Base-by-base conservation (phyloP, 2,797 vertebrate genomes). In the Parauchenoglanis ngamensis region DNA sequence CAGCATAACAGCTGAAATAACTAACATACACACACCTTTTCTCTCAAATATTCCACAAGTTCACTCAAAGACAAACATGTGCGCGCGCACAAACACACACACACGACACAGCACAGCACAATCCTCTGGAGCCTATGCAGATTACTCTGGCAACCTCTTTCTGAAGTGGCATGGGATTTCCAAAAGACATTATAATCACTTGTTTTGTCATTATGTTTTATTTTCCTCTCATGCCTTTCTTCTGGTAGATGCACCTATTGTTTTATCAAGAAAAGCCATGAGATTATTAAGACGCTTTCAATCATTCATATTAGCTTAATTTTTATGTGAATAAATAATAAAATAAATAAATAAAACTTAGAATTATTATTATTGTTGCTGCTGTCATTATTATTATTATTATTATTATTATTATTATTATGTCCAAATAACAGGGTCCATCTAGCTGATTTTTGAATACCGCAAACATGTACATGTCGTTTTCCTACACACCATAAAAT, bases 1-100 rank as follows among this genome's bases (percentile, higher is more conserved):
- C 63, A 68, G 46, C 44, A 65, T 46, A 70, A 68, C 65, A 61
- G 61, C 54, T 31, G 59, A 88, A 86, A 68, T 83, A 78, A 86
- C 40, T 85, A 28, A 84, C 44, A 61, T 85, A 21, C 44, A 70
- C 13, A 85, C 23, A 31, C 77, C 59, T 46, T 70, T 57, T 72
- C 28, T 59, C 21, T 56, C 17, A 56, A 52, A 15, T 40, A 70
- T 35, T 6, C 23, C 11, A 59, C 31, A 44, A 49, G 25, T 61
- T 49, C 19, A 67, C 63, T 76, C 28, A n/a, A 68, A n/a, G 11
- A 67, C 23, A 46, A 21, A 35, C 44, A 63, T 17, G 12, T 10
- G 49, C 80, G 56, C 44, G 76, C 73, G 87, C 70, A 76, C 25
- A 76, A 19, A 73, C 68, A 70, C 68, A 21, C 35, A 72, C 35